Evolutionary conservation across 30 jellyfish, hydroid and myxozoan species (phyloP), one percentile per base, ranked within the genome.

Genomic region (Aurelia coerulea): DNA sequence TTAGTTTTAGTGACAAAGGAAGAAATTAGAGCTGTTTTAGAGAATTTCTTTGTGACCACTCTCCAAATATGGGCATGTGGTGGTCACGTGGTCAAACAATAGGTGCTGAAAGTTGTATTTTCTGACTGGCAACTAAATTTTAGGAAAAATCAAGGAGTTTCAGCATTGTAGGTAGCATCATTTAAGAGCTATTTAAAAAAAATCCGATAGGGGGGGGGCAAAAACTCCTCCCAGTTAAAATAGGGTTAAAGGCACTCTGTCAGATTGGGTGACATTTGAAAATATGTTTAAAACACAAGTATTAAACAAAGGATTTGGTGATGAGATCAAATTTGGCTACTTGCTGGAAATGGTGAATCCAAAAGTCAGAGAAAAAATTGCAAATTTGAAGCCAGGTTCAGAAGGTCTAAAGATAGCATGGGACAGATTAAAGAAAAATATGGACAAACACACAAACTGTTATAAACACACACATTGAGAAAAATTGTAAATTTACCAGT

Each of bases 251-350:
- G 78, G 88, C 31, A 78, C 88, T 15, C 4, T 33, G 18, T 54
- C 88, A 31, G 88, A 78, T 58, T 78, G 88, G 88, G 79, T 78
- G 34, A 60, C 81, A 59, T 78, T 78, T 60, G 79, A 78, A 34
- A 60, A 78, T 42, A 78, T 78, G 88, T 78, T 78, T 33, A 58
- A 1, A 78, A 34, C 41, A 8, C 78, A 78, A 33, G 79, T 63
- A 11, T 60, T 58, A 78, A 59, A 42, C 79, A 78, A 78, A 58
- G 62, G 39, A 6, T 78, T 78, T 37, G 32, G 78, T 58, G 88
- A 78, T 60, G 78, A 78, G 42, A 63, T 58, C 5, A 78, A 78
- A 34, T 78, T 78, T 59, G 79, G 88, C 7, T 58, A 78, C 62
- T 60, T 23, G 29, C 29, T 23, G 29, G 29, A 23, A 23, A 23